Evolutionary conservation across 2,797 vertebrate genomes (phyloP).

Genomic region (Dipus sagitta): DNA sequence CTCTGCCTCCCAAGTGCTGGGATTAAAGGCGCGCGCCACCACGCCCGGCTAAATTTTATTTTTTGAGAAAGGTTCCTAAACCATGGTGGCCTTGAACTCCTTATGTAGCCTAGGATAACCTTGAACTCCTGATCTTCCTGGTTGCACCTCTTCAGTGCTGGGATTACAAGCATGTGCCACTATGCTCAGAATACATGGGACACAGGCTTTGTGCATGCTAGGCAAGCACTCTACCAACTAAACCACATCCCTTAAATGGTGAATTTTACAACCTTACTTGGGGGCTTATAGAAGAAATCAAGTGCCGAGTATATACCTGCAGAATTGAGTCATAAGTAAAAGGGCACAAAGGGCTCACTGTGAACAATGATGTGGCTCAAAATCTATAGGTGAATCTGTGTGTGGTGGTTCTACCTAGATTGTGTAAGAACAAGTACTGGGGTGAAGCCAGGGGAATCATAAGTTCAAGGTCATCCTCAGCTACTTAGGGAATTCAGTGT

Average conservation of each 20-base stretch:
- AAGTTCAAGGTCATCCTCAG: no score
- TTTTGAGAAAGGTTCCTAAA: no score
- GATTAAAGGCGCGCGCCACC: no score
- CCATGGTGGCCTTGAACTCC: not conserved
- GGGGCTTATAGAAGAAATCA: not conserved
- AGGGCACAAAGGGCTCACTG: not conserved
- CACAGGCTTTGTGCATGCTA: not conserved
- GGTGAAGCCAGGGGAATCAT: no score
- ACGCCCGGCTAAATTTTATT: no score
- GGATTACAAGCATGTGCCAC: not conserved
- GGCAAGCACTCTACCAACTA: not conserved
- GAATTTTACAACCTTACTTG: conserved; percentile 23
- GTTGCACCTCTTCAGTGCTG: not conserved
- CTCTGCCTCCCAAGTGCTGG: no score
- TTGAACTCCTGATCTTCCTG: not conserved
- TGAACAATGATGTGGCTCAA: conserved; percentile 22
- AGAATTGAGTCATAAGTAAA: conserved; percentile 36
- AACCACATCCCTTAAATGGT: not conserved
- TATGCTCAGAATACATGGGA: not conserved
- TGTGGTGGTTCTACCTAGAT: not conserved
- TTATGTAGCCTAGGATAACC: not conserved
- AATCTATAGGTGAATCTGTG: conserved; percentile 44
- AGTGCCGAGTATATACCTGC: not conserved
- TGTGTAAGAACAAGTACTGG: not conserved
- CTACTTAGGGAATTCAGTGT: no score